phyloP scores from a whole-genome alignment of 2,797 vertebrate genomes.

The Rhinichthys osculus region DNA sequence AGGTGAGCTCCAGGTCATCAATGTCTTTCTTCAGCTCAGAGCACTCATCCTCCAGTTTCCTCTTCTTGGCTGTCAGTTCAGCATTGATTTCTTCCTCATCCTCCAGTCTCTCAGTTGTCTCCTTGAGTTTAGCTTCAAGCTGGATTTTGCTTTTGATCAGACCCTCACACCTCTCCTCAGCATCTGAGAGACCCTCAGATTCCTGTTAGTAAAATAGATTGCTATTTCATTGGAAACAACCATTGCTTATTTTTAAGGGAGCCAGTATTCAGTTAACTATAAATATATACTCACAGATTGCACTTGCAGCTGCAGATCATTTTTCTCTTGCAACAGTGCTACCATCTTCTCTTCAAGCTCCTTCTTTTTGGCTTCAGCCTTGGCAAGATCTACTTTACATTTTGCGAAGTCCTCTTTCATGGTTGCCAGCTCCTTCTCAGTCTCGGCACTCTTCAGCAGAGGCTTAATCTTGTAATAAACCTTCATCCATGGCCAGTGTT shows the following conservation, averaged over 20 bases:
- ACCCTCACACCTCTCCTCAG: conserved; percentile 89
- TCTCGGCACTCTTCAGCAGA: conserved; percentile 86
- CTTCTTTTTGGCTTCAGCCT: conserved; percentile 85
- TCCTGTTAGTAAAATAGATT: conserved; percentile 71
- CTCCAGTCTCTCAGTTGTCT: conserved; percentile 85
- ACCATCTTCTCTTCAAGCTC: conserved; percentile 92
- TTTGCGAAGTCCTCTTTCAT: conserved; percentile 85
- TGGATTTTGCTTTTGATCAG: conserved; percentile 90
- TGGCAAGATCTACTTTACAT: conserved; percentile 77
- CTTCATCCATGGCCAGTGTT: conserved; percentile 95
- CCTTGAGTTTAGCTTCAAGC: conserved; percentile 87
- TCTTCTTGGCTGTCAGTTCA: conserved; percentile 85
- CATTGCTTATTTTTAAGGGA: background rate
- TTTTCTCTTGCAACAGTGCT: conserved; percentile 87
- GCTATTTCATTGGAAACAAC: background rate
- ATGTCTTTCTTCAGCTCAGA: conserved; percentile 90
- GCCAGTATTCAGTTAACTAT: background rate
- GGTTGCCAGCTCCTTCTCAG: conserved; percentile 87
- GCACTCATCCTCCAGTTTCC: conserved; percentile 88
- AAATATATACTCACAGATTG: conserved; percentile 79
- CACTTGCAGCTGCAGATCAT: conserved; percentile 88
- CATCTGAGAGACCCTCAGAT: conserved; percentile 82
- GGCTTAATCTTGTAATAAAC: conserved; percentile 94
- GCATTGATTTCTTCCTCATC: conserved; percentile 85
- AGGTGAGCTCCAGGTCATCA: conserved; percentile 86